These are phyloP conservation scores for Colistium nudipinnis DNA, from an alignment of 2,113 vertebrate genomes.

Conservation along the genomic window DNA sequence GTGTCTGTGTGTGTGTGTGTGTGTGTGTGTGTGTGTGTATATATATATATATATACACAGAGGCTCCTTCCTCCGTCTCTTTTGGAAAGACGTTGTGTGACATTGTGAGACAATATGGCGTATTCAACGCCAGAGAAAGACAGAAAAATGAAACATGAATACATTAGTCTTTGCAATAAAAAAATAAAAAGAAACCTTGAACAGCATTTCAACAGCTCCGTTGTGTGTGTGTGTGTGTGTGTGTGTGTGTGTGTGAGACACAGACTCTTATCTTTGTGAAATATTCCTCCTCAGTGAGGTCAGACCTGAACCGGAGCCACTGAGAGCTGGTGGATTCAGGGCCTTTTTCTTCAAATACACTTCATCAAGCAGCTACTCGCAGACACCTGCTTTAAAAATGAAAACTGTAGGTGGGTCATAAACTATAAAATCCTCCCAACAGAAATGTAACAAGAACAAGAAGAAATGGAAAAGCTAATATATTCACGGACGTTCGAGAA, in stretches of 20 bases:
- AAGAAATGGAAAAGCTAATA: too few relatives aligned
- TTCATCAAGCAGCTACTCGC: conserved; percentile 15
- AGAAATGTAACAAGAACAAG: too few relatives aligned
- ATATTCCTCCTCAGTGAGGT: conserved; percentile 8
- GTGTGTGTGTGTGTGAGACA: not conserved
- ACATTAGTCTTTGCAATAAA: too few relatives aligned
- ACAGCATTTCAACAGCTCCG: too few relatives aligned
- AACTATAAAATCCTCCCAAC: too few relatives aligned
- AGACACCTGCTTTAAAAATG: not conserved
- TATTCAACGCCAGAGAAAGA: not conserved
- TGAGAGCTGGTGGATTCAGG: conserved; percentile 8
- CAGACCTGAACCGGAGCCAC: not conserved
- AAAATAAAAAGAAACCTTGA: not conserved
- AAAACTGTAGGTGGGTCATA: not conserved
- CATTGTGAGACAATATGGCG: not conserved
- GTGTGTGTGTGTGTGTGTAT: too few relatives aligned
- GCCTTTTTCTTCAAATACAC: conserved; percentile 42
- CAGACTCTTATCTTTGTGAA: conserved; percentile 27
- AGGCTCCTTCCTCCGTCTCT: conserved; percentile 18
- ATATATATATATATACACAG: not conserved
- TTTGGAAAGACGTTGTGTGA: conserved; percentile 5
- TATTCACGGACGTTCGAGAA: too few relatives aligned
- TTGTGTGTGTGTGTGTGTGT: not conserved
- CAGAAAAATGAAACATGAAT: conserved; percentile 18
- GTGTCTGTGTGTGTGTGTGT: too few relatives aligned